These are phyloP conservation scores for Merluccius polli DNA, from an alignment of 2,797 vertebrate species.

Conservation along the genomic window DNA sequence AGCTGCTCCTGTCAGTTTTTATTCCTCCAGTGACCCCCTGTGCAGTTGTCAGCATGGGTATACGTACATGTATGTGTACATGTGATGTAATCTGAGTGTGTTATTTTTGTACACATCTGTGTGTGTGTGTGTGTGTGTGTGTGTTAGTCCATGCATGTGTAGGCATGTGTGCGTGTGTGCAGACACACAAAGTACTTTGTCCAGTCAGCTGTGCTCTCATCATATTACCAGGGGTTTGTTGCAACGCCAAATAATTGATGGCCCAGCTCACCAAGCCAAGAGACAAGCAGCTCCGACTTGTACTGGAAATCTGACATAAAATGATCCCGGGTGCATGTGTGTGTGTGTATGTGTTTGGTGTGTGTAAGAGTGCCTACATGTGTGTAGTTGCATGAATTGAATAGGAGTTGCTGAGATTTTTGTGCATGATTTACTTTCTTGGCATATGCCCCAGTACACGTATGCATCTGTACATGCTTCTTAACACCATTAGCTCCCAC, in stretches of 20 bases:
- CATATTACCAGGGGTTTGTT: slow-evolving; percentile 46
- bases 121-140: not conserved
- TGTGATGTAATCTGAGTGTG: not conserved
- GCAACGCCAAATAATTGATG: slow-evolving; percentile 52
- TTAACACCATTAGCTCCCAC: not conserved
- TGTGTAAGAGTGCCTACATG: not conserved
- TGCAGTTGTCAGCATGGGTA: not conserved
- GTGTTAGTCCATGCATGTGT: too few relatives aligned
- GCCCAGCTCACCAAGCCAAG: slow-evolving; percentile 36
- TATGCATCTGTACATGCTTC: not conserved
- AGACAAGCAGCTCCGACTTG: slow-evolving; percentile 38
- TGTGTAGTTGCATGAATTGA: not conserved
- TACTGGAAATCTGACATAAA: slow-evolving; percentile 35
- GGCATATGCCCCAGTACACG: too few relatives aligned
- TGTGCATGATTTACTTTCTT: not conserved
- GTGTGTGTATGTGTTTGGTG: not conserved
- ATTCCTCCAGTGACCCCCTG: not conserved
- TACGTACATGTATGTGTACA: not conserved
- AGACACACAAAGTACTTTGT: slow-evolving; percentile 16
- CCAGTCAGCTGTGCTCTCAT: slow-evolving; percentile 45
- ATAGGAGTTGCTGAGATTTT: not conserved
- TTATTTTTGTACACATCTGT: not conserved
- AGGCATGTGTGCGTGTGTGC: not conserved
- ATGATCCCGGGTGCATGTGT: slow-evolving; percentile 28
- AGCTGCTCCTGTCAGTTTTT: not conserved